Evolutionary conservation across 2,113 vertebrate species (phyloP).

Genomic region (Caretta caretta): DNA sequence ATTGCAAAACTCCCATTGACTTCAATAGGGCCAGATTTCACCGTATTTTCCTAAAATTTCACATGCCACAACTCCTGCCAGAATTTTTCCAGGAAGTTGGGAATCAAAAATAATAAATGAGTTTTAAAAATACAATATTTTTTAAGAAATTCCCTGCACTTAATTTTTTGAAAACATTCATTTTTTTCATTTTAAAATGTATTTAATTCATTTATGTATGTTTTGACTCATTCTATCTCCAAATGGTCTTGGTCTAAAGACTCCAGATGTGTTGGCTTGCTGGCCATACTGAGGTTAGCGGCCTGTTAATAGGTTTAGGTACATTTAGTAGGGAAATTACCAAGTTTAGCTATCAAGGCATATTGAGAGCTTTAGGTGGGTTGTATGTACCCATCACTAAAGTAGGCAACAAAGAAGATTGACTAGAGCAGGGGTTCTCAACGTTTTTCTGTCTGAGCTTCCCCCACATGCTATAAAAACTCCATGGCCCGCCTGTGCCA

Average conservation of each 20-base stretch:
- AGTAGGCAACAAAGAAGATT: neutral
- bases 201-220: no score
- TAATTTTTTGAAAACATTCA: neutral
- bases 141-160: neutral
- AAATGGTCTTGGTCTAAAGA: neutral
- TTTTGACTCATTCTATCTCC: neutral
- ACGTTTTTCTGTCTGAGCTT: neutral
- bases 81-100: neutral
- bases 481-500: neutral
- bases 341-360: neutral
- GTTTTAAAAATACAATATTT: neutral
- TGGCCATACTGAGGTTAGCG: no score
- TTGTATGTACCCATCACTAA: neutral
- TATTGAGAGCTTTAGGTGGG: neutral
- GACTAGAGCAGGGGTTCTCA: neutral
- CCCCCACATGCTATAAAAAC: neutral
- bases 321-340: no score
- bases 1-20: neutral
- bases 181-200: no score
- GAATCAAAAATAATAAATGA: neutral
- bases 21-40: neutral
- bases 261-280: no score
- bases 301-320: neutral
- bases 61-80: rapidly evolving
- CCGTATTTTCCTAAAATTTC: neutral